phyloP scores from a whole-genome alignment of 2,888 invertebrate species.

The Andricus quercusramuli region DNA sequence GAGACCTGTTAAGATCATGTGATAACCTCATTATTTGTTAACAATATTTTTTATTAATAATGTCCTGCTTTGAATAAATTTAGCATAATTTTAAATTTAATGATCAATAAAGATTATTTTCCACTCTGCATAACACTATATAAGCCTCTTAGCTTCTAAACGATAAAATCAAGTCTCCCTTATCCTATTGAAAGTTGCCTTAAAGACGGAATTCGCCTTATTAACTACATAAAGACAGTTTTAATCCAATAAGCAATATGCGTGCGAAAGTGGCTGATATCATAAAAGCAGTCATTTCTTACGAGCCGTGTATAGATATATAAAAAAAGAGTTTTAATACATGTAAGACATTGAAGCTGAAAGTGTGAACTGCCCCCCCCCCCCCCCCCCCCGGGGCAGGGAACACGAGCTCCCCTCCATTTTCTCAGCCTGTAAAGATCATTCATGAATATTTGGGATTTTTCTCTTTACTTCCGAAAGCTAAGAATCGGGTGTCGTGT shows the following conservation, averaged over 20 bases:
- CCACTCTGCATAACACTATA: not conserved
- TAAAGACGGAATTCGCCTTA: slow-evolving; percentile 15
- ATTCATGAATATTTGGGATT: slow-evolving; percentile 40
- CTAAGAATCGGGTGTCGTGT: slow-evolving; percentile 32
- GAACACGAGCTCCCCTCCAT: slow-evolving; percentile 21
- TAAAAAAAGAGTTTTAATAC: not conserved
- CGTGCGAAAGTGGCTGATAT: slow-evolving; percentile 18
- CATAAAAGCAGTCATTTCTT: slow-evolving; percentile 23
- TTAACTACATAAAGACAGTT: slow-evolving; percentile 19
- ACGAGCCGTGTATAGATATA: not conserved
- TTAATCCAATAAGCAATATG: slow-evolving; percentile 29
- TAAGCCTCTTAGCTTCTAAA: slow-evolving; percentile 18
- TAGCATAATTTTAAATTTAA: no score
- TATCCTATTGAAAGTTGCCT: slow-evolving; percentile 18
- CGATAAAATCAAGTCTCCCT: slow-evolving; percentile 10
- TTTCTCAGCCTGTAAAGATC: slow-evolving; percentile 12
- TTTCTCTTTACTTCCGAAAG: slow-evolving; percentile 5
- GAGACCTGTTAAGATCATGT: no score
- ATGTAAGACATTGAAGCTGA: not conserved
- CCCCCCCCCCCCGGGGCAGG: not conserved
- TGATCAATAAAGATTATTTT: not conserved
- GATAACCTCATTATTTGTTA: no score
- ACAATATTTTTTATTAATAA: no score
- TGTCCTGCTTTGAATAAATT: no score
- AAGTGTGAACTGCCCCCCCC: slow-evolving; percentile 13